phyloP scores from a whole-genome alignment of 2,797 vertebrate genomes.

The Lemur catta region DNA sequence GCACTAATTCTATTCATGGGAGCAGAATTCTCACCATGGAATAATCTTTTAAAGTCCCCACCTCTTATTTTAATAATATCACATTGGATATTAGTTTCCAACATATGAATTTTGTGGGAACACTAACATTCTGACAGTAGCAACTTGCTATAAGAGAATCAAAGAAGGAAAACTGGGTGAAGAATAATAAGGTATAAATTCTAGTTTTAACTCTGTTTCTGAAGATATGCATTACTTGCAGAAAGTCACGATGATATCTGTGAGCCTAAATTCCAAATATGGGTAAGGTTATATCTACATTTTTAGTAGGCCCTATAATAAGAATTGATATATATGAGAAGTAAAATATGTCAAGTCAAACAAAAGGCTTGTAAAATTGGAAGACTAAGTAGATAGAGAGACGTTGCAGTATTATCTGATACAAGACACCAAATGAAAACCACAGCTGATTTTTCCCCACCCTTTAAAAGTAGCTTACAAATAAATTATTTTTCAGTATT shows the following conservation, averaged over 20 bases:
- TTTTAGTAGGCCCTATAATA: background rate
- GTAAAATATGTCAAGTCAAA: background rate
- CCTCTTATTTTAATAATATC: too few relatives aligned
- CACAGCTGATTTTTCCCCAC: background rate
- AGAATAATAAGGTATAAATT: background rate
- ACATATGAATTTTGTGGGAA: background rate
- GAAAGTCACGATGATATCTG: background rate
- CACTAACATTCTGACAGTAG: background rate
- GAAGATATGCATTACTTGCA: background rate
- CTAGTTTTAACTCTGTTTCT: background rate
- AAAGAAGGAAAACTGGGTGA: background rate
- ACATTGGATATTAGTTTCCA: background rate
- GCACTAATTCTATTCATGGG: background rate
- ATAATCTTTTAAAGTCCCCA: background rate
- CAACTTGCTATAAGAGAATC: background rate
- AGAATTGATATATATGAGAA: background rate
- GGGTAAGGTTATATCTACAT: background rate
- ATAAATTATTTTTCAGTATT: constrained; percentile 64
- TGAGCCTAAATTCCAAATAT: background rate
- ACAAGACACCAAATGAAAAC: background rate
- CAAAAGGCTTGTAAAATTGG: background rate
- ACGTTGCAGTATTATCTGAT: background rate
- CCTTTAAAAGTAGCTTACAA: constrained; percentile 63
- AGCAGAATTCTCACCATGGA: background rate
- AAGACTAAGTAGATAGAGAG: background rate